Evolutionary conservation across 2,113 vertebrate genomes (phyloP), one percentile per base, ranked within the genome.

Genomic region (Motacilla tschutschensis): DNA sequence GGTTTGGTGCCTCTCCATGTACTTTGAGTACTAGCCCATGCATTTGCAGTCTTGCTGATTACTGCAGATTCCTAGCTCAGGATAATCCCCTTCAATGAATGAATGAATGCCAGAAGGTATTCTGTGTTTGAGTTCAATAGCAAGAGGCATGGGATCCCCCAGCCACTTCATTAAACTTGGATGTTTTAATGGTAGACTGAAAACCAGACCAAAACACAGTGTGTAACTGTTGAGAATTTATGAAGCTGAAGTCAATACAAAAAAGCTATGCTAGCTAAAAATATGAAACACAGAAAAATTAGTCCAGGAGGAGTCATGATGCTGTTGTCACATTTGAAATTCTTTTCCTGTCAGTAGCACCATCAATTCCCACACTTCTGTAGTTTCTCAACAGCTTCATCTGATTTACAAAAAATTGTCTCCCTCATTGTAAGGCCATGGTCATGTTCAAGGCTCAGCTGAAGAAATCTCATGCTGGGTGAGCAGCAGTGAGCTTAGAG

Each of bases 261-360:
- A 69, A 66, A 63, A 63, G 35, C 53, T 44, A 64, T 59, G 59
- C 41, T 64, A 57, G 20, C 13, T 46, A 62, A 87, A 91, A 65
- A 12, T 73, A 62, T 25, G 46, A 89, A 75, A 67, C 46, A 48
- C 29, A 54, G 47, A 59, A 65, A 86, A 65, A 75, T 63, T 35
- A 62, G 16, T 81, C 82, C 43, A 79, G 75, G 58, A 91, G 53
- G 67, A 87, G 48, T 65, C 55, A 77, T 21, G 60, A 38, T 82
- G 70, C 44, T 60, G 48, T 88, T 92, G 69, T 87, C 55, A 58
- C 44, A 55, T 81, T 40, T 24, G 41, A 65, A 50, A 47, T 91
- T 92, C 9, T 77, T 85, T 90, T 89, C 50, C 62, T 51, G 55
- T 90, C 81, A 66, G 48, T 63, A 81, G 59, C 57, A 90, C 46